Conservation (phyloP, 1,140 invertebrate genomes). For the Drosophila kikkawai region DNA sequence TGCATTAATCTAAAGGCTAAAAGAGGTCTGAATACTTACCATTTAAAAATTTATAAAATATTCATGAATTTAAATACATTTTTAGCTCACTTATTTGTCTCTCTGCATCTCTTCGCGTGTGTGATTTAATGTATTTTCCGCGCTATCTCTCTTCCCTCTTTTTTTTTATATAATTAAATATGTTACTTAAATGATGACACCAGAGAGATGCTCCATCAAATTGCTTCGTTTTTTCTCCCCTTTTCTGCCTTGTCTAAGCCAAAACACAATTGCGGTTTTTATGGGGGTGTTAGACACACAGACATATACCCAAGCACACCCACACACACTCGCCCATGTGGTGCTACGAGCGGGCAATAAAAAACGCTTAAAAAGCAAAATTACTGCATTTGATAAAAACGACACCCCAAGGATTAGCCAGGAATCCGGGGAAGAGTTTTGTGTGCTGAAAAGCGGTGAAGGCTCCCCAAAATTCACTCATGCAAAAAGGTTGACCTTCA, state of each 20-base stretch:
- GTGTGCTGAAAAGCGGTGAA: constrained; percentile 10
- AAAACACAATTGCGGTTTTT: constrained; percentile 60
- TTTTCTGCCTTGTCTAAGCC: constrained; percentile 20
- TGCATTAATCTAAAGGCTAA: background rate
- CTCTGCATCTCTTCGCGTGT: background rate
- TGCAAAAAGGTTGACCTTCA: constrained; percentile 64
- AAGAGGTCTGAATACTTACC: too few species aligned
- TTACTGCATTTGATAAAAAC: constrained; percentile 55
- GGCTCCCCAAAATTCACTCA: constrained; percentile 3
- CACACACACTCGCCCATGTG: background rate
- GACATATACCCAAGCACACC: background rate
- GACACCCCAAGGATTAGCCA: constrained; percentile 66
- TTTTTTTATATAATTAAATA: constrained; percentile 53
- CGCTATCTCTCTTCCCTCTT: constrained; percentile 24
- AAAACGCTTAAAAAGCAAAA: constrained; percentile 65
- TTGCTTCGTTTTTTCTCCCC: constrained; percentile 4
- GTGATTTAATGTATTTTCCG: constrained; percentile 23
- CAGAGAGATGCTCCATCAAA: constrained; percentile 41
- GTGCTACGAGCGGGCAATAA: constrained; percentile 38
- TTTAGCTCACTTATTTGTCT: background rate
- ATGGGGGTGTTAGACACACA: constrained; percentile 11
- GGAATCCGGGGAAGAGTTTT: background rate
- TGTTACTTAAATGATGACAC: constrained; percentile 52
- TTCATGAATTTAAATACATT: background rate
- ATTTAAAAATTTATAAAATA: background rate